phyloP scores from a whole-genome alignment of 2,888 invertebrate genomes.

The Gortyna flavago region DNA sequence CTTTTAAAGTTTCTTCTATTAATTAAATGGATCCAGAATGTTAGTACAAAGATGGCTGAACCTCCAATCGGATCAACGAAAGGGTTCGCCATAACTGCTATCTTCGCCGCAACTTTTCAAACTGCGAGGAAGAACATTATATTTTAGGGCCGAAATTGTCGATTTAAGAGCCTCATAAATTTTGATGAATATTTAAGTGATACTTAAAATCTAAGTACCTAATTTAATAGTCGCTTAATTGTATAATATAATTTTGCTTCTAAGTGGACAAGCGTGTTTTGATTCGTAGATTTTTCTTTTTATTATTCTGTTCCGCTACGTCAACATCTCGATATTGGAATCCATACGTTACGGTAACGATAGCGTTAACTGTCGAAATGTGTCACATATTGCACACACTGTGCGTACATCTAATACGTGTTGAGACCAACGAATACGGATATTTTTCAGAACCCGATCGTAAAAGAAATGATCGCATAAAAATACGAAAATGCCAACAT shows the following conservation, averaged over 20 bases:
- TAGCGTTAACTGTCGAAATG: constrained; percentile 61
- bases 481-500: constrained; percentile 58
- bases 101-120: constrained; percentile 53
- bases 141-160: constrained; percentile 48
- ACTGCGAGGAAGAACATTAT: constrained; percentile 56
- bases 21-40: constrained; percentile 32
- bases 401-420: constrained; percentile 50
- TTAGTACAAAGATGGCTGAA: constrained; percentile 27
- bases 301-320: constrained; percentile 17
- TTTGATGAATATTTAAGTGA: constrained; percentile 60
- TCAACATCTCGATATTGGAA: constrained; percentile 60
- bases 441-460: constrained; percentile 51
- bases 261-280: constrained; percentile 26
- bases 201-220: constrained; percentile 56
- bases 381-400: constrained; percentile 62
- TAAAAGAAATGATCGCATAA: constrained; percentile 59
- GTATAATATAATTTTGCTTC: constrained; percentile 40
- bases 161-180: constrained; percentile 54
- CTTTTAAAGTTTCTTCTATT: constrained; percentile 25
- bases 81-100: constrained; percentile 33
- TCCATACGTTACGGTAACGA: constrained; percentile 65
- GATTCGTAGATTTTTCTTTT: constrained; percentile 21
- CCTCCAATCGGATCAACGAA: constrained; percentile 40
- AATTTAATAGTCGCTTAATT: constrained; percentile 50
- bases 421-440: constrained; percentile 41